Percentiles rank a stretch among this genome's conserved stretches.
Evolutionary conservation across 2,797 vertebrate genomes (phyloP).

Genomic region (Hoplostethus mediterraneus): DNA sequence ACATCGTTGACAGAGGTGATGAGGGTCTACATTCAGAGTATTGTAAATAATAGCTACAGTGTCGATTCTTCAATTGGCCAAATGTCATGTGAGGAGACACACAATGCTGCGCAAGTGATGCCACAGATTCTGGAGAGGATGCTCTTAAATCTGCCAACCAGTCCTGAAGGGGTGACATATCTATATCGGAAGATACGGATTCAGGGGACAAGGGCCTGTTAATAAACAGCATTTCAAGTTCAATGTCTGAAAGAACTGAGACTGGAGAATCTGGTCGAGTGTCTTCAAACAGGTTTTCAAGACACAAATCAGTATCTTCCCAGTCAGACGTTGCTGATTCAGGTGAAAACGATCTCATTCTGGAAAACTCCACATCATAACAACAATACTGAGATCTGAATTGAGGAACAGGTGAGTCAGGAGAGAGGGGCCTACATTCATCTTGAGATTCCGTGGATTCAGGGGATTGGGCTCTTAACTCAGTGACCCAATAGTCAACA

Average conservation of each 20-base stretch:
- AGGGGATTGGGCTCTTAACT: too few relatives aligned
- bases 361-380: too few relatives aligned
- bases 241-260: background rate
- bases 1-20: too few relatives aligned
- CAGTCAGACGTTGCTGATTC: background rate
- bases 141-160: background rate
- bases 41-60: background rate
- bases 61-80: background rate
- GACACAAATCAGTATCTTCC: background rate
- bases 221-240: background rate
- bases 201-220: slow-evolving; percentile 11
- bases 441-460: too few relatives aligned
- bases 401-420: too few relatives aligned
- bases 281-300: background rate
- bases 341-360: too few relatives aligned
- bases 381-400: too few relatives aligned
- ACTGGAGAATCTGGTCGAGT: background rate
- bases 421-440: too few relatives aligned
- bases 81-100: background rate
- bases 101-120: too few relatives aligned
- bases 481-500: too few relatives aligned
- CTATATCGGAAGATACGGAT: slow-evolving; percentile 4
- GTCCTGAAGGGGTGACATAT: background rate
- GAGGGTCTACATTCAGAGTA: too few relatives aligned
- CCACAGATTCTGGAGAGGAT: slow-evolving; percentile 3